A percentile compares a stretch with the other conserved stretches of the same genome.
These are phyloP conservation scores for Syngnathus scovelli DNA, from an alignment of 2,113 vertebrate species.

Conservation along the genomic window DNA sequence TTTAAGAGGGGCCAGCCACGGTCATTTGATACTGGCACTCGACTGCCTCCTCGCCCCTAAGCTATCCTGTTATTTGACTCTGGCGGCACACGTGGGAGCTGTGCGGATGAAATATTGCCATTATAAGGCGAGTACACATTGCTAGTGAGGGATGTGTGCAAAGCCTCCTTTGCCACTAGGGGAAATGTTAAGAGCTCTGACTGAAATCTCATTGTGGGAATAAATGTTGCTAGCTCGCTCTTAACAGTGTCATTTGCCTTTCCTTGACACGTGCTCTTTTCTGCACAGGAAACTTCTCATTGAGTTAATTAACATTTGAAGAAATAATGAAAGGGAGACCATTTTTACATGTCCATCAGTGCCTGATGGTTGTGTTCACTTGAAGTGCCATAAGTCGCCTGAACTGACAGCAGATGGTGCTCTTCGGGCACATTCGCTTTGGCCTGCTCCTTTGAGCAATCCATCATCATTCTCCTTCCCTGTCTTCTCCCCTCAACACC, in stretches of 20 bases:
- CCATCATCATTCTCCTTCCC: slow-evolving; percentile 66
- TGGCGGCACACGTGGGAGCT: slow-evolving; percentile 50
- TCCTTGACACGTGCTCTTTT: slow-evolving; percentile 10
- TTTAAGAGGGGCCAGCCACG: slow-evolving; percentile 57
- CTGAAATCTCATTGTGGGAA: slow-evolving; percentile 28
- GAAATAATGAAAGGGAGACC: slow-evolving; percentile 5
- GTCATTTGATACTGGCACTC: slow-evolving; percentile 61
- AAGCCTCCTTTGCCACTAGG: slow-evolving; percentile 21
- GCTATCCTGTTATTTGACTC: slow-evolving; percentile 62
- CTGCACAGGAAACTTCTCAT: slow-evolving; percentile 1
- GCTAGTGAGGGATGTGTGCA: slow-evolving; percentile 28
- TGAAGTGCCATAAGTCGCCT: slow-evolving; percentile 60
- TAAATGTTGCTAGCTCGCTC: slow-evolving; percentile 25
- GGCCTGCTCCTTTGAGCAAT: slow-evolving; percentile 56
- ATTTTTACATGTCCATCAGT: slow-evolving; percentile 26
- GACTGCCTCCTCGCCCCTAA: slow-evolving; percentile 45
- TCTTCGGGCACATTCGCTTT: slow-evolving; percentile 68
- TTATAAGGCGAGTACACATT: slow-evolving; percentile 39
- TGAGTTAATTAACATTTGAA: slow-evolving; percentile 18
- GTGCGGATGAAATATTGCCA: slow-evolving; percentile 48
- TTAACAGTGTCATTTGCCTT: slow-evolving; percentile 29
- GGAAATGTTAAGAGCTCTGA: slow-evolving; percentile 39
- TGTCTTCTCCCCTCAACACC: slow-evolving; percentile 52
- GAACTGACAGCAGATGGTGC: slow-evolving; percentile 78
- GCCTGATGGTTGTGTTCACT: slow-evolving; percentile 47